Base-by-base conservation (phyloP, 2,113 vertebrate species). In the Cariama cristata region DNA sequence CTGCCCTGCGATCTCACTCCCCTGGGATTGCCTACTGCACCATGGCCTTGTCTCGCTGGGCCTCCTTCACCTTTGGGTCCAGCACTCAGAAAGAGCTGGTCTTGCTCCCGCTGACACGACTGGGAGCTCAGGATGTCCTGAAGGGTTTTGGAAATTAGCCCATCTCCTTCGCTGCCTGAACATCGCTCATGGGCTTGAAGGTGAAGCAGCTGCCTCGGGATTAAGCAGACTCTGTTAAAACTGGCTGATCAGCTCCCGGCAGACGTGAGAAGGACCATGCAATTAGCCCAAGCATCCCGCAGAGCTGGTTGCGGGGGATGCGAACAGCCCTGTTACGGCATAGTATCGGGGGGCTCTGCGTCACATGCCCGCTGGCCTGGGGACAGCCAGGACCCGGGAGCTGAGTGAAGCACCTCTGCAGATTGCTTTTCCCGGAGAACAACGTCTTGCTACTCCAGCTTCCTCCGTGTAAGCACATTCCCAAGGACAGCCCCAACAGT, bases 401-500 rank as follows among this genome's bases (percentile, higher is more conserved):
- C 77, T 5, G 26, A 33, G 79, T 2, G 11, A 6, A 16, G 79
- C 79, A 5, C 5, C 72, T 42, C 91, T 47, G 96, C 91, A 3
- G 82, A 11, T 62, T 0, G 67, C 76, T 67, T 2, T 16, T 80
- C 26, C 59, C 9, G 3, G 45, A 47, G 91, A 55, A 3, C 27
- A 14, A 7, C 4, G 6, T 5, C 52, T 87, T 10, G 12, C 30
- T 42, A 0, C 76, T 91, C n/a, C 75, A 13, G 86, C 49, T 63
- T 32, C 79, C 91, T 86, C 92, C 42, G 10, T 8, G 1, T 24
- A 26, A 94, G 88, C 30, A 42, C 82, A 3, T 86, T 88, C 63
- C 94, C 96, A 95, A 93, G 91, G 94, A 84, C 97, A 49, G 63
- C 45, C 32, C 68, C 10, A 2, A 74, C 79, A 4, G 19, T 6